Evolutionary conservation across 2,113 vertebrate species (phyloP), one percentile per base, ranked within the genome.

Genomic region (Podarcis muralis): DNA sequence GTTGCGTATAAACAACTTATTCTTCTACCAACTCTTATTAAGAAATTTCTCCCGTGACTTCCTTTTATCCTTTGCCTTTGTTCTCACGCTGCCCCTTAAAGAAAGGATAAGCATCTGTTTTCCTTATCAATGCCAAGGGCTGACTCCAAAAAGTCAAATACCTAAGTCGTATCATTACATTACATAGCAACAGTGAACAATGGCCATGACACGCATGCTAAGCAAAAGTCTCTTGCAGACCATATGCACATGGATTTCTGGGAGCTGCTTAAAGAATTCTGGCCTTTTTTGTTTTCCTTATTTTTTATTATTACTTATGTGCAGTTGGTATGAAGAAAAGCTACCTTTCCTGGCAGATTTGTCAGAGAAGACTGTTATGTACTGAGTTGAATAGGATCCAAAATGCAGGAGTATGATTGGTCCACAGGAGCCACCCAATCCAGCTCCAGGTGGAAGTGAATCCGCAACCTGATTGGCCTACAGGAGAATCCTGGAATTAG

Each of bases 71-170:
- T 83, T 83, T 83, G 32, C 59, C 35, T 62, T 62, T 66, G 35
- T 71, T n/a, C 40, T 69, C 71, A 32, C 13, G 40, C 6, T 72
- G 27, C 40, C 43, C n/a, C 27, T 71, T 32, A 72, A 71, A 72
- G 25, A 71, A 69, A 53, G 40, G n/a, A 74, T 59, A 9, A 7
- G 32, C 18, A 48, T 25, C 48, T 37, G 23, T 74, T 35, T 57
- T 84, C n/a, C 25, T 27, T 84, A 25, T 53, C n/a, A 74, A 23
- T 25, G 69, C 48, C 43, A 84, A 84, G 37, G 48, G 23, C 16
- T 84, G 69, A 84, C 72, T 74, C 83, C 43, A 35, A 27, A 74
- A 74, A 59, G 83, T 74, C 83, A 48, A 72, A 84, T 84, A 59
- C 48, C 83, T 84, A 35, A 25, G 69, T 20, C 30, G 22, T 32